Conservation (phyloP, 35 echinoderm and acorn worm species). For the Stichopus chloronotus region DNA sequence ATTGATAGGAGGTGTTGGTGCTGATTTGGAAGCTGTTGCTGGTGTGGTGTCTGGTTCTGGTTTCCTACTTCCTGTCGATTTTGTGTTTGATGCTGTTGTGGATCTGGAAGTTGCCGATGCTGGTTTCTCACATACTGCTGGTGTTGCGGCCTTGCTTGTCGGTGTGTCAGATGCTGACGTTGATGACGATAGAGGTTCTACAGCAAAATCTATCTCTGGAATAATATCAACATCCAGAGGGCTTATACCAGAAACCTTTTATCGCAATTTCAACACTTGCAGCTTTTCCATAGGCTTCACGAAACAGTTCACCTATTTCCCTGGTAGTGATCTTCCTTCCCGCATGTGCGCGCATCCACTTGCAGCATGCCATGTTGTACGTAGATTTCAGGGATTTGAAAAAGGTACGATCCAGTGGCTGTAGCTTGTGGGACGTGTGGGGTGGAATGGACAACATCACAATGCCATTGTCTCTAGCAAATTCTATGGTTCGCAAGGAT, state of each 20-base stretch:
- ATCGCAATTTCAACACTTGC: not conserved
- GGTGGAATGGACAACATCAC: slow-evolving; percentile 20
- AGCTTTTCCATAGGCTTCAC: not conserved
- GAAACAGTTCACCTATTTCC: not conserved
- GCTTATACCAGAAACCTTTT: not conserved
- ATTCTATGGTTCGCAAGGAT: not conserved
- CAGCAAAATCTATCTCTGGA: not conserved
- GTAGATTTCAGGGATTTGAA: slow-evolving; percentile 18
- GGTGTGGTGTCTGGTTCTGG: not conserved
- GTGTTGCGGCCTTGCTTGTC: not conserved
- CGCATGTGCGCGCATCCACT: slow-evolving; percentile 19
- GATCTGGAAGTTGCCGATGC: no score
- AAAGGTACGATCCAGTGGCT: slow-evolving; percentile 45
- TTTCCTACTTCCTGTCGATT: no score
- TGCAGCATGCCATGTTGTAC: slow-evolving; percentile 22
- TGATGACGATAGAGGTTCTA: not conserved
- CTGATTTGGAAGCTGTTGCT: not conserved
- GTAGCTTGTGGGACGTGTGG: slow-evolving; percentile 30
- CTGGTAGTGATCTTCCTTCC: not conserved
- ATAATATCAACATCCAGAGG: not conserved
- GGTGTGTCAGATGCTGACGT: not conserved
- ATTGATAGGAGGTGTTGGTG: not conserved
- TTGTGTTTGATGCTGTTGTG: no score
- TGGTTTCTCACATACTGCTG: no score
- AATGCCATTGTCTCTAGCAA: not conserved